Conservation (phyloP, 2,888 invertebrate genomes). For the Herminia tarsipennalis region DNA sequence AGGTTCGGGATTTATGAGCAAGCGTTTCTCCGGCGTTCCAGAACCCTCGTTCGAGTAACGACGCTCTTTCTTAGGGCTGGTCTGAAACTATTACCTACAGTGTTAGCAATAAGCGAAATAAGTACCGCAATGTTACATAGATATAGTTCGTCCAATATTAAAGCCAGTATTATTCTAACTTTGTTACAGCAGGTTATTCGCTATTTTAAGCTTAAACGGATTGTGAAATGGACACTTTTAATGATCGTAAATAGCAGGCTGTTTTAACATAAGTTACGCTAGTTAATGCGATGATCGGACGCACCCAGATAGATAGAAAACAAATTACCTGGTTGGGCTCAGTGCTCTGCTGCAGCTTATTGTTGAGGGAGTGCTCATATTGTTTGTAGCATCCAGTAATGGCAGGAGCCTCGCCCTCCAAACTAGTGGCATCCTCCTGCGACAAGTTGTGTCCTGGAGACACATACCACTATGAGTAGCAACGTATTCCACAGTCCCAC, state of each 20-base stretch:
- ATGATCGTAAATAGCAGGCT: background rate
- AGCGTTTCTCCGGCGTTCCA: slow-evolving; percentile 81
- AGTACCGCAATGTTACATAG: slow-evolving; percentile 19
- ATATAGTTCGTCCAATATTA: slow-evolving; percentile 39
- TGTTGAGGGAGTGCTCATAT: slow-evolving; percentile 88
- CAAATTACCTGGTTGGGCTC: slow-evolving; percentile 70
- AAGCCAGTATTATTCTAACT: background rate
- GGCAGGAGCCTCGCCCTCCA: slow-evolving; percentile 91
- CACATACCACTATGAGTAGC: slow-evolving; percentile 83
- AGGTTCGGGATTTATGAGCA: slow-evolving; percentile 82
- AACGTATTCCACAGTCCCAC: slow-evolving; percentile 64
- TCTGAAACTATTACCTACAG: slow-evolving; percentile 79
- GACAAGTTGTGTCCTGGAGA: slow-evolving; percentile 95
- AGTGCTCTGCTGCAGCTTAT: slow-evolving; percentile 70
- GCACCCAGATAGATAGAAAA: slow-evolving; percentile 48
- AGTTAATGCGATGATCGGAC: slow-evolving; percentile 45
- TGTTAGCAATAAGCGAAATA: slow-evolving; percentile 61
- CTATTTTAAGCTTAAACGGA: slow-evolving; percentile 22
- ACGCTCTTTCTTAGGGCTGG: slow-evolving; percentile 78
- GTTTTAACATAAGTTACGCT: slow-evolving; percentile 13
- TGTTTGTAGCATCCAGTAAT: slow-evolving; percentile 92
- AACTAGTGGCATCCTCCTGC: slow-evolving; percentile 94
- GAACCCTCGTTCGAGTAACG: slow-evolving; percentile 78
- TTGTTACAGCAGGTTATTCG: slow-evolving; percentile 18
- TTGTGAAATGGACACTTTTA: slow-evolving; percentile 10